These are phyloP conservation scores for Anser cygnoides DNA, from an alignment of 2,113 vertebrate genomes.

Conservation along the genomic window DNA sequence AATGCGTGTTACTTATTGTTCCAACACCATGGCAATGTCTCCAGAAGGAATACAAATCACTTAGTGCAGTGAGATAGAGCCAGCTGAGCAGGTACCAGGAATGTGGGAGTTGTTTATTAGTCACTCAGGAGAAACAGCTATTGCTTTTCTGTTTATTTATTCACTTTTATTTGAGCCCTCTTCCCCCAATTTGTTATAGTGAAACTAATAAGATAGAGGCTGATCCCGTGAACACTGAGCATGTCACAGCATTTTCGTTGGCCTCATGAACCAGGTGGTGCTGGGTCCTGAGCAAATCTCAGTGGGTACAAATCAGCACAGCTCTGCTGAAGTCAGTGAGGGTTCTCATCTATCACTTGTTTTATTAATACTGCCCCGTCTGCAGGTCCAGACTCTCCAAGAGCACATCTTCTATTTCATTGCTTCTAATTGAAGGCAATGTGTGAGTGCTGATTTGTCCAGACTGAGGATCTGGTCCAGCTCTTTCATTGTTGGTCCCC, in stretches of 20 bases:
- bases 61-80: neutral
- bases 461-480: neutral
- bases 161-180: fast-evolving
- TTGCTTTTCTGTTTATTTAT: neutral
- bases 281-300: neutral
- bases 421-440: conserved; percentile 8
- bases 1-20: conserved; percentile 49
- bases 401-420: conserved; percentile 36
- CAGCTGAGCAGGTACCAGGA: conserved; percentile 56
- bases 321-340: conserved; percentile 5
- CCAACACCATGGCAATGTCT: conserved; percentile 46
- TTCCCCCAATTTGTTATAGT: fast-evolving
- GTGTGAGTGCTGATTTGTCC: conserved; percentile 33
- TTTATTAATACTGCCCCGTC: conserved; percentile 52
- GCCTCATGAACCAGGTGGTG: neutral
- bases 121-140: neutral
- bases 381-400: conserved; percentile 1
- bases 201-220: neutral
- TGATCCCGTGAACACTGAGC: neutral
- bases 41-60: conserved; percentile 46
- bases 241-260: neutral
- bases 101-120: conserved; percentile 20
- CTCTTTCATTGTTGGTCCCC: neutral
- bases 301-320: neutral
- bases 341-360: conserved; percentile 43